Conservation (phyloP, 2,797 vertebrate genomes). For the Tachyglossus aculeatus region DNA sequence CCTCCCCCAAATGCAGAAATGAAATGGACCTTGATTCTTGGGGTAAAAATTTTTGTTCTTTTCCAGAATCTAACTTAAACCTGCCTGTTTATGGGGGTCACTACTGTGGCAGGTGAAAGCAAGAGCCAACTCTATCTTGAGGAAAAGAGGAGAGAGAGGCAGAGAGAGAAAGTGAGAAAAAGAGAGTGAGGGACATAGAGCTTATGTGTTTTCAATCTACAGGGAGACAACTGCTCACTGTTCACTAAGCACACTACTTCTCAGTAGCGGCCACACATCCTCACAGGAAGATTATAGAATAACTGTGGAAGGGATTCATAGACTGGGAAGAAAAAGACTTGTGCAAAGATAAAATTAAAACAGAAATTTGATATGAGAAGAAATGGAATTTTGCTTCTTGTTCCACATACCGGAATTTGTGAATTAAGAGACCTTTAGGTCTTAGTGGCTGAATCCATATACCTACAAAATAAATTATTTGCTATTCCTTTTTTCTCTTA, state of each 20-base stretch:
- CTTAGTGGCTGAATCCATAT: neutral
- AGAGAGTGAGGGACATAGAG: too few species aligned
- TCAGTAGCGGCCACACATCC: constrained; percentile 17
- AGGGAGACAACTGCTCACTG: constrained; percentile 22
- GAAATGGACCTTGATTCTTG: neutral
- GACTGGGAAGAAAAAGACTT: neutral
- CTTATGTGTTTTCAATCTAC: constrained; percentile 31
- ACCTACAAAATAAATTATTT: neutral
- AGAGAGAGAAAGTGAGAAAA: too few species aligned
- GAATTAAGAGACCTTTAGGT: neutral
- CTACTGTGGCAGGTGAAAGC: neutral
- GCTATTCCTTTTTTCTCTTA: neutral
- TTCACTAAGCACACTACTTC: constrained; percentile 49
- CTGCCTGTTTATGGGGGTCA: neutral
- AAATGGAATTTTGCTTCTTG: neutral
- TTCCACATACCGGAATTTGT: neutral
- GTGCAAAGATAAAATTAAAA: neutral
- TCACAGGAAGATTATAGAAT: neutral
- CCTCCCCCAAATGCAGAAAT: too few species aligned
- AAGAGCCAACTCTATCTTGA: neutral
- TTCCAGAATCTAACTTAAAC: neutral
- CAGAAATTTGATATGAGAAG: neutral
- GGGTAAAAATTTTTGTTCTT: neutral
- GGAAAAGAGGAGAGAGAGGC: constrained; percentile 19
- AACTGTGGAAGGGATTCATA: neutral